Evolutionary conservation across 1,140 invertebrate species (phyloP).

Genomic region (Condylostylus longicornis): DNA sequence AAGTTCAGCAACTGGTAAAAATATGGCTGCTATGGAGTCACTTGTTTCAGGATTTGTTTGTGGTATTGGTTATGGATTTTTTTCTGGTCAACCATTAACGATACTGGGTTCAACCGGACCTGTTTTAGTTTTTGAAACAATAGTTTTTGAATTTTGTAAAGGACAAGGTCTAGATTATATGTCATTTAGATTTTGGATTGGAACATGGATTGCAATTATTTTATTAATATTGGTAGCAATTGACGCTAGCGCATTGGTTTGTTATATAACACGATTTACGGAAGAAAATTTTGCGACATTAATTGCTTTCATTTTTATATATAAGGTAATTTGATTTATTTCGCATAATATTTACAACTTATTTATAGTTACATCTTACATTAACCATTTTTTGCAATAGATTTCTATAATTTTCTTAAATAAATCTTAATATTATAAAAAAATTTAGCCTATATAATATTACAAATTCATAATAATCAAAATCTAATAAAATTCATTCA

Average conservation of each 20-base stretch:
- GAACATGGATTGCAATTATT: constrained; percentile 81
- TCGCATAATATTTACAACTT: neutral
- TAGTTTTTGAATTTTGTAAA: constrained; percentile 88
- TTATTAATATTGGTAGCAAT: constrained; percentile 80
- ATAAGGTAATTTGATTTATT: constrained; percentile 68
- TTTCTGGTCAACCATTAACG: constrained; percentile 94
- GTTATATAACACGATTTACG: constrained; percentile 97
- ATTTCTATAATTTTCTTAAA: no score
- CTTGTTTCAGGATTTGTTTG: constrained; percentile 89
- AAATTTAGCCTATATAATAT: no score
- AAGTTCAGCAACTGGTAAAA: constrained; percentile 84
- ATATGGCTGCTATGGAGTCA: constrained; percentile 98
- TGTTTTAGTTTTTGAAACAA: constrained; percentile 95
- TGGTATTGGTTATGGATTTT: constrained; percentile 89
- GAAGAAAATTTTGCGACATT: constrained; percentile 98
- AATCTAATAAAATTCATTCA: no score
- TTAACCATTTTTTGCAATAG: no score
- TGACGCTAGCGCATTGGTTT: constrained; percentile 94
- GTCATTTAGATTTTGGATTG: constrained; percentile 87
- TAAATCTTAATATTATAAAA: no score
- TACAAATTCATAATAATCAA: no score
- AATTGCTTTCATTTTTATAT: constrained; percentile 98
- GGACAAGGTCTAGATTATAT: constrained; percentile 78
- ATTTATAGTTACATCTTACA: no score
- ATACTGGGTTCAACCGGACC: constrained; percentile 96